phyloP scores from a whole-genome alignment of 92 coral and sea anemone species.

The Palythoa heliodiscus region DNA sequence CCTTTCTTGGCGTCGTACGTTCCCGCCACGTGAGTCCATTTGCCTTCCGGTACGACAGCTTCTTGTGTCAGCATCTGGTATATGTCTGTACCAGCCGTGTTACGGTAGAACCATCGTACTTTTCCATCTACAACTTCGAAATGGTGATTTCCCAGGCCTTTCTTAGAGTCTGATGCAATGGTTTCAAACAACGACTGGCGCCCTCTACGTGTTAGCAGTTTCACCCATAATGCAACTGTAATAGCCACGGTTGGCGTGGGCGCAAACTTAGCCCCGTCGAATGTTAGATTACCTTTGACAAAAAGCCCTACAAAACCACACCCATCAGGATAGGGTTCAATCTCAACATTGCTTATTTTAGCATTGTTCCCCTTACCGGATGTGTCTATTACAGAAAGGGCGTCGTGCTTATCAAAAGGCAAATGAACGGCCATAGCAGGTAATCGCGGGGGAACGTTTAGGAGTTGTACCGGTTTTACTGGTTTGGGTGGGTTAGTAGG shows the following conservation, averaged over 20 bases:
- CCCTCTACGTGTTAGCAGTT: conserved; percentile 55
- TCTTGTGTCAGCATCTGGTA: conserved; percentile 57
- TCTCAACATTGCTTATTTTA: conserved; percentile 53
- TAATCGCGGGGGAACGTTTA: conserved; percentile 47
- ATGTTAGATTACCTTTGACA: conserved; percentile 70
- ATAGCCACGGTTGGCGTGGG: conserved; percentile 76
- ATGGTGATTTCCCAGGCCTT: conserved; percentile 65
- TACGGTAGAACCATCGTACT: conserved; percentile 73
- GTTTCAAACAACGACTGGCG: conserved; percentile 77
- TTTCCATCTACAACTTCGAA: conserved; percentile 72
- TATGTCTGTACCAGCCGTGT: conserved; percentile 51
- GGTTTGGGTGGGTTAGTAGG: conserved; percentile 22
- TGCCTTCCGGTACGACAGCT: conserved; percentile 59
- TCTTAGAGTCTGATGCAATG: conserved; percentile 49
- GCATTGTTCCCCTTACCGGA: conserved; percentile 75
- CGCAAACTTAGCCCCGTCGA: conserved; percentile 66
- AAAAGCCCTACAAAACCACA: conserved; percentile 78
- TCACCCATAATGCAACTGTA: conserved; percentile 81
- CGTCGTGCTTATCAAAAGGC: conserved; percentile 69
- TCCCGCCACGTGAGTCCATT: conserved; percentile 82
- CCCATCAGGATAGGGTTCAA: conserved; percentile 52
- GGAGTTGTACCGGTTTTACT: conserved; percentile 25
- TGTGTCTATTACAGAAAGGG: conserved; percentile 56
- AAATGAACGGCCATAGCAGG: conserved; percentile 52
- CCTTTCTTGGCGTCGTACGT: conserved; percentile 74